Evolutionary conservation across 1,140 invertebrate species (phyloP).

Genomic region (Chrysoperla carnea): DNA sequence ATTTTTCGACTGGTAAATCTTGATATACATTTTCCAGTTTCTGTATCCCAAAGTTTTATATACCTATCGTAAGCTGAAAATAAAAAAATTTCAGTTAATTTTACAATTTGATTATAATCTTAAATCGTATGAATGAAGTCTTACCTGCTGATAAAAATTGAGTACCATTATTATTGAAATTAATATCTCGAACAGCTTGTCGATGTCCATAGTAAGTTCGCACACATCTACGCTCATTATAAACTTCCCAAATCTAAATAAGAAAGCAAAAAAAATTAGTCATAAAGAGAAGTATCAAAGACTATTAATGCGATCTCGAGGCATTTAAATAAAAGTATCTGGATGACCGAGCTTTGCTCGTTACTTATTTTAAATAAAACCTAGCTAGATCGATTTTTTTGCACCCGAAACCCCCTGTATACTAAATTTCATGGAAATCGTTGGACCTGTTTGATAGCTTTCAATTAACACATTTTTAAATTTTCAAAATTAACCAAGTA

Average conservation of each 20-base stretch:
- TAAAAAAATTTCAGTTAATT: constrained; percentile 4
- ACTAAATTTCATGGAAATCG: too few relatives aligned
- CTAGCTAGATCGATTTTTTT: background rate
- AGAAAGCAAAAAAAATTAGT: constrained; percentile 17
- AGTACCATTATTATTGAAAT: constrained; percentile 88
- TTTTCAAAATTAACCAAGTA: too few relatives aligned
- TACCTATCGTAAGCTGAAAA: constrained; percentile 63
- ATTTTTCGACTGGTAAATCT: constrained; percentile 90
- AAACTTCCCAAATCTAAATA: constrained; percentile 94
- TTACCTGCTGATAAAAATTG: constrained; percentile 82
- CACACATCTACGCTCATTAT: constrained; percentile 85
- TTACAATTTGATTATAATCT: background rate
- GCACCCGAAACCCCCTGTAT: too few relatives aligned
- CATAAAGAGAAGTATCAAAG: background rate
- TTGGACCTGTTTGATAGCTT: too few relatives aligned
- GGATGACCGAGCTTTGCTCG: too few relatives aligned
- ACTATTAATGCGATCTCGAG: background rate
- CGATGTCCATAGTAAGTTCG: constrained; percentile 92
- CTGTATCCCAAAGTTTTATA: constrained; percentile 98
- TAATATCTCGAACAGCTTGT: constrained; percentile 91
- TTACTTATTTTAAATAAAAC: background rate
- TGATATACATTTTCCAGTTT: constrained; percentile 83
- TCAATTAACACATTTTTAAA: too few relatives aligned
- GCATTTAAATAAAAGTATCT: constrained; percentile 2
- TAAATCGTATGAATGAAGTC: constrained; percentile 5